Evolutionary conservation across 2,113 vertebrate species (phyloP), one percentile per base, ranked within the genome.

Genomic region (Euleptes europaea): DNA sequence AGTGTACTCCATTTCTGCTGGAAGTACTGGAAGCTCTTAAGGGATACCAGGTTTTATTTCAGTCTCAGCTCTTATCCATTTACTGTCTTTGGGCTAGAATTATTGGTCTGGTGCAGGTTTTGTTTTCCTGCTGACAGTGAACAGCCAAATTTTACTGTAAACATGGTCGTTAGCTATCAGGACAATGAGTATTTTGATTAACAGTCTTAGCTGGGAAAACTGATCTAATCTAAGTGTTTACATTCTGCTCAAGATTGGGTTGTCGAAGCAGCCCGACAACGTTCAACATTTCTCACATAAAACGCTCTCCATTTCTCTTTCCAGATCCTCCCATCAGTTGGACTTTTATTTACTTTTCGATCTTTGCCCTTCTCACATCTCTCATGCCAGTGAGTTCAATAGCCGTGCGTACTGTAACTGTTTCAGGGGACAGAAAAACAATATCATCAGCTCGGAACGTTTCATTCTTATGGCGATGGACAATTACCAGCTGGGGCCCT

Each of bases 341-440:
- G 63, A 26, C 33, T 60, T 57, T 13, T 86, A n/a, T 86, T 95
- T 92, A 90, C 54, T 65, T 44, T 31, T 54, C 75, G 71, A 38
- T 85, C 12, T 85, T 81, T 86, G 49, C 78, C 83, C 17, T 80
- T 85, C 65, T 23, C 72, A 3, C 51, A 31, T 70, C 86, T 89
- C 86, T 42, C 74, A 40, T 54, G 65, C 75, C 75, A 78, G 33
- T 40, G 40, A 79, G 38, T 85, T 85, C 83, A 79, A 72, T 15
- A 85, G 17, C 38, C 76, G 47, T 40, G 57, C 33, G 51, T 31
- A 15, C 42, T 57, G 35, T 70, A 69, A 77, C 33, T 51, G 65
- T 13, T 54, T 38, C 23, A 49, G 19, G 4, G 8, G 67, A 33
- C 19, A 13, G 31, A n/a, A 38, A 4, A 35, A 26, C 17, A 70